phyloP scores from a whole-genome alignment of 2,888 invertebrate genomes.

The Rotaria sp. region DNA sequence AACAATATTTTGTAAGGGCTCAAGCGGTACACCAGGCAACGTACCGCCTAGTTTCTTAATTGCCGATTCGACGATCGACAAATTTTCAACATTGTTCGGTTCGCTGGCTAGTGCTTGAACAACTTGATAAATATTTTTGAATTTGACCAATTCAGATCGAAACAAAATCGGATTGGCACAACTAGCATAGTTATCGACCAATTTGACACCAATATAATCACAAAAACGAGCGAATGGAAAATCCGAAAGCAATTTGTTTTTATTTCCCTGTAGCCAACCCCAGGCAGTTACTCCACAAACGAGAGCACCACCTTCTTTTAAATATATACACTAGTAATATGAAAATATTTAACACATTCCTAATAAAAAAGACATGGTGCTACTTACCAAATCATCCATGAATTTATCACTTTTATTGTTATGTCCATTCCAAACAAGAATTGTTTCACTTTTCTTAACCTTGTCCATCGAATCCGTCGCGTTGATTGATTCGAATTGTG shows the following conservation, averaged over 20 bases:
- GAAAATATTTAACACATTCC: not conserved
- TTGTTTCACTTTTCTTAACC: not conserved
- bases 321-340: slow-evolving; percentile 10
- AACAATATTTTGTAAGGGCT: not conserved
- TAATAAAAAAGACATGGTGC: not conserved
- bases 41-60: not conserved
- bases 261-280: slow-evolving; percentile 42
- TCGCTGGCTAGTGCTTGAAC: not conserved
- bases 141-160: slow-evolving; percentile 2
- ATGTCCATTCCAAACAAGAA: not conserved
- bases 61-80: not conserved
- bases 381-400: not conserved
- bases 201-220: slow-evolving; percentile 23
- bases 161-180: slow-evolving; percentile 7
- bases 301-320: slow-evolving; percentile 41
- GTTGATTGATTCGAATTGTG: not conserved
- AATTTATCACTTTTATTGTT: not conserved
- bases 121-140: slow-evolving; percentile 29
- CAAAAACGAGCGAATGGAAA: slow-evolving; percentile 40
- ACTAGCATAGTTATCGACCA: not conserved
- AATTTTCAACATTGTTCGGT: not conserved
- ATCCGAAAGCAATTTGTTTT: slow-evolving; percentile 35
- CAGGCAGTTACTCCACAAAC: slow-evolving; percentile 42
- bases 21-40: not conserved
- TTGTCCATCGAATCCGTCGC: not conserved